Evolutionary conservation across 1,140 invertebrate species (phyloP), one percentile per base, ranked within the genome.

Genomic region (Apis dorsata): DNA sequence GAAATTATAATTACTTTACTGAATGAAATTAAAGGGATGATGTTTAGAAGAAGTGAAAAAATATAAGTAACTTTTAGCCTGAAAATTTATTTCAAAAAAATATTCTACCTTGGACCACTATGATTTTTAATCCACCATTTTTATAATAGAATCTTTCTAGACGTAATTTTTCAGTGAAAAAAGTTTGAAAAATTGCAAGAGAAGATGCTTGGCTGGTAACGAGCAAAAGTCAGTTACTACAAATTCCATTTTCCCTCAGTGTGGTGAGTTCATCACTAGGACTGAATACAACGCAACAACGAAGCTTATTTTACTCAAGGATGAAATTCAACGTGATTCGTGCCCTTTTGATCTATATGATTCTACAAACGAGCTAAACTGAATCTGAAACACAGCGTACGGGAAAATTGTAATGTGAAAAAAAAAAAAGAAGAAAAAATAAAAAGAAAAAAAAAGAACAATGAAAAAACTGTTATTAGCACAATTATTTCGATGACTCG

Each of bases 401-500:
- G 49, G 49, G 1, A 24, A 53, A 53, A 51, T 17, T 51, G 49
- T 10, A 24, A 8, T 2, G 12, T 51, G 3, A 24, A 24, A 53
- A 70, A 70, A 28, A 10, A 8, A 44, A 44, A 44, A 44, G 34
- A 34, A 34, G 13, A 9, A 8, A 70, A 17, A 5, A 28, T 10
- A 2, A 7, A 4, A 34, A 19, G 44, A 0, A 9, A 21, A 28
- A 2, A 2, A 0, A 51, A 19, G 11, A 21, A 53, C 7, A 51
- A 28, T 4, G 15, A 10, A 13, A 7, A 70, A 34, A 10, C 13
- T 34, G 34, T 49, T 62, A 62, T 62, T 24, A 10, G 44, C 15
- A 28, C 19, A 55, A 66, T 66, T n/a, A 55, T 34, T 53, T 77
- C 49, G 49, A 66, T 34, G 75, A 77, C 62, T 77, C 13, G 75